Conservation (phyloP, 2,888 invertebrate species). For the Standfussiana lucernea region DNA sequence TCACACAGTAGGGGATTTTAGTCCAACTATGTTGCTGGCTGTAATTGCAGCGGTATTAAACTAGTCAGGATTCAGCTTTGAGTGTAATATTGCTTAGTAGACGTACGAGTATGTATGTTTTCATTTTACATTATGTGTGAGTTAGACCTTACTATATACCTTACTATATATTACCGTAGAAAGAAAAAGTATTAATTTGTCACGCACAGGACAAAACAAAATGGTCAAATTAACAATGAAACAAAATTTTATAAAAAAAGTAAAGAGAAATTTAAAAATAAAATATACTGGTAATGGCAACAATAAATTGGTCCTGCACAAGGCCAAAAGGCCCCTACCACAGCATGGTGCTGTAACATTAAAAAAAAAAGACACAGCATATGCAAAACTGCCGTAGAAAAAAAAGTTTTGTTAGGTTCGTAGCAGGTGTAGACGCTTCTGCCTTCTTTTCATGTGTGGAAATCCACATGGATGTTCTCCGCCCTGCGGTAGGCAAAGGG, state of each 20-base stretch:
- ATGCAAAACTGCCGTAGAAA: no score
- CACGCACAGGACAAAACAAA: no score
- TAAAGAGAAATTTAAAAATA: no score
- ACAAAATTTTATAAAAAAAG: no score
- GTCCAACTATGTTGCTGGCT: conserved; percentile 23
- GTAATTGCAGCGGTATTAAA: conserved; percentile 32
- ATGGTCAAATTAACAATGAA: no score
- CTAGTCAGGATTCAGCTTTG: conserved; percentile 24
- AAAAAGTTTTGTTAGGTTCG: not conserved
- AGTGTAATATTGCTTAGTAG: not conserved
- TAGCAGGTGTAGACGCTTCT: not conserved
- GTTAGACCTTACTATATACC: no score
- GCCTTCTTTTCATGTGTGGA: not conserved
- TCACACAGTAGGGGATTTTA: conserved; percentile 40
- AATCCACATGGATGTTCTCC: not conserved
- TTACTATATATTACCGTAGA: not conserved
- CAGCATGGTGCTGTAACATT: no score
- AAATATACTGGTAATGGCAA: no score
- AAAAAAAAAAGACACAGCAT: no score
- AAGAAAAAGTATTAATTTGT: no score
- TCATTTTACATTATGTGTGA: not conserved
- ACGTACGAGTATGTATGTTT: not conserved
- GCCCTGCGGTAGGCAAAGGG: not conserved
- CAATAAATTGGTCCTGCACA: no score
- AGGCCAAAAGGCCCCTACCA: no score